phyloP scores from a whole-genome alignment of 2,888 invertebrate genomes.

The Megalurothrips usitatus region DNA sequence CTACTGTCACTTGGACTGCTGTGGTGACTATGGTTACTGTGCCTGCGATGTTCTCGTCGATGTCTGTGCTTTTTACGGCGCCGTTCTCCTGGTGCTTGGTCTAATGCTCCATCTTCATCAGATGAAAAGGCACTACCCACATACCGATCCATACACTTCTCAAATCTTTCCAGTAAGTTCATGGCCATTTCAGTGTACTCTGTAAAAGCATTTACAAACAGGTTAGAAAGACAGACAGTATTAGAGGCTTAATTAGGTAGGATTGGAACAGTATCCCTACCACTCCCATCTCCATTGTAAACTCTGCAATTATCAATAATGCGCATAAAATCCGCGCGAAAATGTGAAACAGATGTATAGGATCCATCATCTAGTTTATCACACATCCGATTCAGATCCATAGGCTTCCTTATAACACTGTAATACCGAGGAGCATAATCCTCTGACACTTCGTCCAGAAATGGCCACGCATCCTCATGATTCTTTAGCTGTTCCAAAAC shows the following conservation, averaged over 20 bases:
- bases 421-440: conserved; percentile 79
- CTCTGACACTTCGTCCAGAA: conserved; percentile 88
- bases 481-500: conserved; percentile 81
- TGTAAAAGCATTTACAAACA: conserved; percentile 45
- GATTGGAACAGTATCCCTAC: conserved; percentile 50
- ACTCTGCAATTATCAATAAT: conserved; percentile 89
- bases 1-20: conserved; percentile 29
- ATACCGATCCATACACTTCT: conserved; percentile 75
- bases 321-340: conserved; percentile 81
- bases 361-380: conserved; percentile 76
- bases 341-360: conserved; percentile 73
- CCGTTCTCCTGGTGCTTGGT: conserved; percentile 43
- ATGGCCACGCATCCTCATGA: conserved; percentile 92
- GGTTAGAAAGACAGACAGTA: background rate
- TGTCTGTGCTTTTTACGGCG: conserved; percentile 33
- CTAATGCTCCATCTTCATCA: conserved; percentile 53
- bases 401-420: conserved; percentile 63
- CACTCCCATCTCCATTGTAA: conserved; percentile 90
- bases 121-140: conserved; percentile 75
- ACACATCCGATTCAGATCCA: conserved; percentile 86
- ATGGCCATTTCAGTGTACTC: conserved; percentile 87
- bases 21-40: conserved; percentile 28
- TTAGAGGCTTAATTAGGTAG: too few species aligned
- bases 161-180: conserved; percentile 74
- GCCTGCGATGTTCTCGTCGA: conserved; percentile 32